Percentiles rank a stretch among this genome's conserved stretches.
Conservation (phyloP, 2,888 invertebrate species). For the Cheilosia variabilis region DNA sequence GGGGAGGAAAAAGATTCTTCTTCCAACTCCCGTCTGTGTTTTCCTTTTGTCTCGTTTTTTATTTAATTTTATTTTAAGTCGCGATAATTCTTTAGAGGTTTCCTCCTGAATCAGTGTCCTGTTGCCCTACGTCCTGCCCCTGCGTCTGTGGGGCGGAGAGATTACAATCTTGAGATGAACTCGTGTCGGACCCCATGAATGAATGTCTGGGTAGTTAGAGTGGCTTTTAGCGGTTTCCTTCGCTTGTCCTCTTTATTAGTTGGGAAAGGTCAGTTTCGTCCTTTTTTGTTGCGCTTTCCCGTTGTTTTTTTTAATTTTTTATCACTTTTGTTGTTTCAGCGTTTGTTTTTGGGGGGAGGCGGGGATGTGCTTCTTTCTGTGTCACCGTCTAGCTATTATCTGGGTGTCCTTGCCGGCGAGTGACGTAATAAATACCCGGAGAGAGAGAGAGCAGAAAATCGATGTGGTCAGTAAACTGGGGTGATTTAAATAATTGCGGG, state of each 20-base stretch:
- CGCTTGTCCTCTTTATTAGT: slow-evolving; percentile 68
- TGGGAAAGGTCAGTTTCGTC: slow-evolving; percentile 68
- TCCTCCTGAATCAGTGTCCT: slow-evolving; percentile 35
- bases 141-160: slow-evolving; percentile 20
- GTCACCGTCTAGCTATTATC: slow-evolving; percentile 59
- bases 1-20: slow-evolving; percentile 41
- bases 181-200: slow-evolving; percentile 60
- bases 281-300: slow-evolving; percentile 13
- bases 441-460: slow-evolving; percentile 54
- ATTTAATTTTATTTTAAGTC: slow-evolving; percentile 72
- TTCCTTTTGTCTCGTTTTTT: slow-evolving; percentile 18
- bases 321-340: slow-evolving; percentile 21
- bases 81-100: slow-evolving; percentile 68
- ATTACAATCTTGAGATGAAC: slow-evolving; percentile 60
- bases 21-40: slow-evolving; percentile 12
- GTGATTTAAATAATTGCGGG: slow-evolving; percentile 64
- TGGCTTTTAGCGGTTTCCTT: slow-evolving; percentile 36
- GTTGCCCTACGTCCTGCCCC: slow-evolving; percentile 7
- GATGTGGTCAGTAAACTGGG: slow-evolving; percentile 71
- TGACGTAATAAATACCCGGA: slow-evolving; percentile 57
- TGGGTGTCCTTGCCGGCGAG: slow-evolving; percentile 62
- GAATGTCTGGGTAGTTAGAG: slow-evolving; percentile 57
- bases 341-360: slow-evolving; percentile 18
- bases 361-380: slow-evolving; percentile 57
- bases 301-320: slow-evolving; percentile 30